Percentiles rank a stretch among this genome's conserved stretches.
Evolutionary conservation across 2,888 invertebrate species (phyloP).

Genomic region (Lasioglossum vierecki): DNA sequence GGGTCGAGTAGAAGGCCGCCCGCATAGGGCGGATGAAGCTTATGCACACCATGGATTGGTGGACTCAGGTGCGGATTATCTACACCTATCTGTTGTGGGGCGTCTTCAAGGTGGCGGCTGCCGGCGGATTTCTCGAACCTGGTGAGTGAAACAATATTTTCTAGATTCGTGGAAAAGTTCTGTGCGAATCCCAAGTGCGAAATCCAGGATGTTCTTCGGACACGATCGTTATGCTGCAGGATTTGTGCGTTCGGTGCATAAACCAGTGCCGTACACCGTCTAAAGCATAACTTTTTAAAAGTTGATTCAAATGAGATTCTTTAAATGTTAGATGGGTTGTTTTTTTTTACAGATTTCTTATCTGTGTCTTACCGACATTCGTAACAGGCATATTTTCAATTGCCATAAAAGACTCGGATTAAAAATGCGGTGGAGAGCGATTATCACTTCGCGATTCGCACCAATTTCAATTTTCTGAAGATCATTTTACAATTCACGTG

Average conservation of each 20-base stretch:
- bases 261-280: no score
- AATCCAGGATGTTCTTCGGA: background rate
- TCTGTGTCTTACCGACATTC: background rate
- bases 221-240: background rate
- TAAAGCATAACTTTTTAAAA: background rate
- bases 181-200: background rate
- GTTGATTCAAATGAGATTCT: background rate
- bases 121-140: constrained; percentile 74
- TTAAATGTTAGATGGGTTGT: background rate
- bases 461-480: background rate
- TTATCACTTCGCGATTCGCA: background rate
- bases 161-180: background rate
- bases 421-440: background rate
- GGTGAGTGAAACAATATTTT: constrained; percentile 70
- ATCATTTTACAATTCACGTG: background rate
- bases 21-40: constrained; percentile 49
- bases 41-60: constrained; percentile 77
- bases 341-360: background rate
- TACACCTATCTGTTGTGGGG: constrained; percentile 79
- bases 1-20: constrained; percentile 45
- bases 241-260: background rate
- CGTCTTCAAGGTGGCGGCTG: constrained; percentile 74
- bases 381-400: background rate
- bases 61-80: constrained; percentile 78
- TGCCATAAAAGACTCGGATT: background rate